phyloP scores from a whole-genome alignment of 2,113 vertebrate genomes.

The Pomatorhinus ruficollis region DNA sequence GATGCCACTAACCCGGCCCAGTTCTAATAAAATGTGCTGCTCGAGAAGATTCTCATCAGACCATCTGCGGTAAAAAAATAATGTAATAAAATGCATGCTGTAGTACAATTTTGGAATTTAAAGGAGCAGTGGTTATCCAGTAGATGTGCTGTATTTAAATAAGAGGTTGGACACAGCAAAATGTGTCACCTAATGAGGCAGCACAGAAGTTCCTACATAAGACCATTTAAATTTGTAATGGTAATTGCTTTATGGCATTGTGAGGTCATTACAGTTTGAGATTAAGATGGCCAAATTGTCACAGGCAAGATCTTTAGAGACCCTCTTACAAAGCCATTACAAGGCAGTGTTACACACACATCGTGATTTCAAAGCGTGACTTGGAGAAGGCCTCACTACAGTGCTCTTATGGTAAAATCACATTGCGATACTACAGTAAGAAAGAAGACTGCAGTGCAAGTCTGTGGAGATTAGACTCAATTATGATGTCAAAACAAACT shows the following conservation, averaged over 20 bases:
- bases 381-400: slow-evolving; percentile 43
- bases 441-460: slow-evolving; percentile 60
- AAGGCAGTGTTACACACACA: neutral
- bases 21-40: neutral
- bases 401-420: slow-evolving; percentile 52
- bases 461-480: slow-evolving; percentile 70
- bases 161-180: slow-evolving; percentile 21
- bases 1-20: neutral
- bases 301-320: slow-evolving; percentile 68
- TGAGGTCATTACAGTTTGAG: slow-evolving; percentile 71
- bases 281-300: slow-evolving; percentile 66
- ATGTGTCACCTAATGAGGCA: slow-evolving; percentile 72
- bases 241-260: slow-evolving; percentile 73
- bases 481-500: slow-evolving; percentile 75
- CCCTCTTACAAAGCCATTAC: slow-evolving; percentile 39
- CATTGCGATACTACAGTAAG: slow-evolving; percentile 55
- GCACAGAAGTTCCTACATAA: slow-evolving; percentile 66
- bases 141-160: slow-evolving; percentile 27
- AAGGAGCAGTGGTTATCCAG: neutral
- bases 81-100: neutral
- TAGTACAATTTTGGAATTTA: slow-evolving; percentile 1
- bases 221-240: slow-evolving; percentile 71
- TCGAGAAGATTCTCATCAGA: neutral
- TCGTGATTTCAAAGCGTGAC: slow-evolving; percentile 53
- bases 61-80: neutral